Percentiles rank a stretch among this genome's conserved stretches.
These are phyloP conservation scores for Myrmecophaga tridactyla DNA, from an alignment of 2,113 vertebrate genomes.

Conservation along the genomic window DNA sequence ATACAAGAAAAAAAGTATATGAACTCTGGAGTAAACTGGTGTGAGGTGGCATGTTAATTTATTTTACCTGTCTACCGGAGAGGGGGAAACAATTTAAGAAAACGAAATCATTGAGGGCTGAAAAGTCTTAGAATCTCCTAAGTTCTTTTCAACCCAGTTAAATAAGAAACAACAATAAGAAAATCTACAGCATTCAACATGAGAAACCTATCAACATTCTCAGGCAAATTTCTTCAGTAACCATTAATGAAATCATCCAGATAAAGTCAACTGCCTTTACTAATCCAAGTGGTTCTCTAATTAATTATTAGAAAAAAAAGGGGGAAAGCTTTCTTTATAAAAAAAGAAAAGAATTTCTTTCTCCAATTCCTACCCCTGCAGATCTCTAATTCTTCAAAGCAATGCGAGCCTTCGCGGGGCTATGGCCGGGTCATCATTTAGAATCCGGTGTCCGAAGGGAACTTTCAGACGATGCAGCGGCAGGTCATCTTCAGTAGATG, in stretches of 20 bases:
- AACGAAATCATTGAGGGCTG: not conserved
- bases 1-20: not conserved
- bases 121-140: not conserved
- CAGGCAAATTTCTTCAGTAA: constrained; percentile 25
- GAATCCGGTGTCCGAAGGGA: not conserved
- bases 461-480: not conserved
- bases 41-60: not conserved
- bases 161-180: not conserved
- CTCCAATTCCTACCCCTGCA: not conserved
- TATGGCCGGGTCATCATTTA: not conserved
- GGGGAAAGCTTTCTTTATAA: not conserved
- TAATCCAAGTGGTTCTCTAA: not conserved
- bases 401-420: not conserved
- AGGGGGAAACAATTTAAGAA: not conserved
- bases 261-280: not conserved
- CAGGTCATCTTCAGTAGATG: not conserved
- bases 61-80: not conserved
- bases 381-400: not conserved
- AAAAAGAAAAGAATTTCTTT: not conserved
- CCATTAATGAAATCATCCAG: not conserved
- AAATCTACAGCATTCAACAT: not conserved
- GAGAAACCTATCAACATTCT: not conserved
- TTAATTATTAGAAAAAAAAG: not conserved
- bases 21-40: not conserved
- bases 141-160: not conserved